Evolutionary conservation across 2,797 vertebrate genomes (phyloP), one percentile per base, ranked within the genome.

Genomic region (Allobates femoralis): DNA sequence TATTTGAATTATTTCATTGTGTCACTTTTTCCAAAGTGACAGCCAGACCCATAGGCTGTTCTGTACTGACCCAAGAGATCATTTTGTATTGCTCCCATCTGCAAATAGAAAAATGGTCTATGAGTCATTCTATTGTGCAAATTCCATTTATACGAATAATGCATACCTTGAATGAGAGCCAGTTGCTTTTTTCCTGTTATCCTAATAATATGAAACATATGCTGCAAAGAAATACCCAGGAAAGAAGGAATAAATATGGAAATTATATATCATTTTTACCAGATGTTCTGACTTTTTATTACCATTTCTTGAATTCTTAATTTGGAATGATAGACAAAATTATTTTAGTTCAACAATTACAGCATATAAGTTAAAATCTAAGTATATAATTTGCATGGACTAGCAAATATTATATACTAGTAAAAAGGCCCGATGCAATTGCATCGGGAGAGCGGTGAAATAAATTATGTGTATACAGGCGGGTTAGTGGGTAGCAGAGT

Each of bases 131-230:
- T 84, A 79, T 84, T 87, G 76, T 88, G 69, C 67, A 85, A 41
- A 88, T 84, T 88, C 86, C 86, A 85, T 84, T 88, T 84, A 55
- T 81, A 76, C 32, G 60, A 85, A 85, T 88, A 73, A 79, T 62
- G 71, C 82, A 88, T 88, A 84, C 67, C 76, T 84, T 85, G 86
- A 85, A 88, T 76, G 19, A 32, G 8, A 76, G 86, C 86, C 86
- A 88, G 58, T 64, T 75, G 83, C 78, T 56, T 88, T 85, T 85
- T 84, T 56, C 69, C 69, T 85, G 83, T 88, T 87, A 84, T 85
- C 82, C 83, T 85, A 88, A 85, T 85, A 88, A 88, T 85, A 58
- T 66, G 58, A 85, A 88, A 85, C 86, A 88, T 81, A 88, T 88
- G 86, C 69, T 75, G 46, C 41, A 81, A 46, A 80, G 86, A 85